A percentile compares a stretch with the other conserved stretches of the same genome.
These are phyloP conservation scores for Drosophila robusta DNA, from an alignment of 2,888 invertebrate genomes.

Conservation along the genomic window DNA sequence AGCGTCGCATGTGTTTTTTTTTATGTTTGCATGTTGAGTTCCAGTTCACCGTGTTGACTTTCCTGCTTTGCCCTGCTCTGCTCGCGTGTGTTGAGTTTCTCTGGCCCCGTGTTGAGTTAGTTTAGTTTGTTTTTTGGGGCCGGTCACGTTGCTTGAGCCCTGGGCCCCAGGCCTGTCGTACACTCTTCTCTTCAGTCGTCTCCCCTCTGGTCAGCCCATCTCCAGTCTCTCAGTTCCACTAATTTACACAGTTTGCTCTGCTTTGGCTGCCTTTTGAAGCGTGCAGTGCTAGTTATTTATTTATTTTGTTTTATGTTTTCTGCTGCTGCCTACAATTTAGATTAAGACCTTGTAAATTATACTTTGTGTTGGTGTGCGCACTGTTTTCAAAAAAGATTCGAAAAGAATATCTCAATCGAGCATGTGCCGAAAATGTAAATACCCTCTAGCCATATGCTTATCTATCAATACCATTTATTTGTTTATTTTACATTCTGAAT, in stretches of 20 bases:
- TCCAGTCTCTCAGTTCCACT: slow-evolving; percentile 7
- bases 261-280: slow-evolving; percentile 26
- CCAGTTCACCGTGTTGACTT: slow-evolving; percentile 28
- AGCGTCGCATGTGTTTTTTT: slow-evolving; percentile 20
- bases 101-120: slow-evolving; percentile 38
- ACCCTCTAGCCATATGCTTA: slow-evolving; percentile 1
- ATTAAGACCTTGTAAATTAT: slow-evolving; percentile 39
- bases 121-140: slow-evolving; percentile 30
- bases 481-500: background rate
- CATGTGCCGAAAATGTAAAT: slow-evolving; percentile 1
- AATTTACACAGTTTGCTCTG: slow-evolving; percentile 1
- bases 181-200: background rate
- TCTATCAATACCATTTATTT: background rate
- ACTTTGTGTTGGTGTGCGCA: slow-evolving; percentile 4
- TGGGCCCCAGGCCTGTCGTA: slow-evolving; percentile 22
- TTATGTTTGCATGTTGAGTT: slow-evolving; percentile 41
- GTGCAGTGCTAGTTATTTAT: slow-evolving; percentile 31
- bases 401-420: slow-evolving; percentile 2
- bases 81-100: slow-evolving; percentile 36
- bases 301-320: slow-evolving; percentile 9
- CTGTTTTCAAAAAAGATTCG: slow-evolving; percentile 6
- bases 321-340: slow-evolving; percentile 1
- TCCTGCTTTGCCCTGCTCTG: slow-evolving; percentile 9
- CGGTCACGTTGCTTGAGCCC: slow-evolving; percentile 33
- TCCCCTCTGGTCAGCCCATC: background rate